A percentile compares a stretch with the other conserved stretches of the same genome.
Evolutionary conservation across 2,888 invertebrate species (phyloP).

Genomic region (Drosophila flavopinicola): DNA sequence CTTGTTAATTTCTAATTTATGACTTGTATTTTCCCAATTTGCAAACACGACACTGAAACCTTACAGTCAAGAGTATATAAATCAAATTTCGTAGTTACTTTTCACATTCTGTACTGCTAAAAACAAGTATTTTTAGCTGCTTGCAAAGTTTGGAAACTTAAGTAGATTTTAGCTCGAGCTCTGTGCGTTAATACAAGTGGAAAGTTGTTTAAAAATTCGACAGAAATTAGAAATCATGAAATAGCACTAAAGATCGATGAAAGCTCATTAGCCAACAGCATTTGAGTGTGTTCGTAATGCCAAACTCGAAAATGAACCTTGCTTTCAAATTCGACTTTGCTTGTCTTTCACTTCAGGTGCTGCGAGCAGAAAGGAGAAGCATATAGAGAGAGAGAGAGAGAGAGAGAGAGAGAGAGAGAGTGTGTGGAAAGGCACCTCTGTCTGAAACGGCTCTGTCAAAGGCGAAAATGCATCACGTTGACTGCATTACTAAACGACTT

Average conservation of each 20-base stretch:
- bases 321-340: slow-evolving; percentile 16
- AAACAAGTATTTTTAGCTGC: too few relatives aligned
- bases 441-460: slow-evolving; percentile 53
- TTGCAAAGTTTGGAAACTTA: too few relatives aligned
- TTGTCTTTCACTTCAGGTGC: slow-evolving; percentile 8
- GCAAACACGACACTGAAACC: too few relatives aligned
- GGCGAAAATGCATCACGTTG: slow-evolving; percentile 65
- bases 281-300: slow-evolving; percentile 1
- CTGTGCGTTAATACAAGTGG: too few relatives aligned
- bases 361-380: background rate
- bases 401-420: background rate
- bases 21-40: too few relatives aligned
- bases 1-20: too few relatives aligned
- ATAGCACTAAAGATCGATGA: slow-evolving; percentile 14
- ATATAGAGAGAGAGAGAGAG: background rate
- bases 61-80: too few relatives aligned
- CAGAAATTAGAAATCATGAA: slow-evolving; percentile 10
- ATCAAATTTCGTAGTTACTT: too few relatives aligned
- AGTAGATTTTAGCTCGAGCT: too few relatives aligned
- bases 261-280: slow-evolving; percentile 27
- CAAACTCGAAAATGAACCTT: slow-evolving; percentile 23
- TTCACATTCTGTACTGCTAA: too few relatives aligned
- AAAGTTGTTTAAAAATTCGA: background rate
- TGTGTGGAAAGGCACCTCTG: background rate
- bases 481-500: slow-evolving; percentile 73